These are phyloP conservation scores for Poeciliopsis retropinna DNA, from an alignment of 2,113 vertebrate genomes.

Conservation along the genomic window DNA sequence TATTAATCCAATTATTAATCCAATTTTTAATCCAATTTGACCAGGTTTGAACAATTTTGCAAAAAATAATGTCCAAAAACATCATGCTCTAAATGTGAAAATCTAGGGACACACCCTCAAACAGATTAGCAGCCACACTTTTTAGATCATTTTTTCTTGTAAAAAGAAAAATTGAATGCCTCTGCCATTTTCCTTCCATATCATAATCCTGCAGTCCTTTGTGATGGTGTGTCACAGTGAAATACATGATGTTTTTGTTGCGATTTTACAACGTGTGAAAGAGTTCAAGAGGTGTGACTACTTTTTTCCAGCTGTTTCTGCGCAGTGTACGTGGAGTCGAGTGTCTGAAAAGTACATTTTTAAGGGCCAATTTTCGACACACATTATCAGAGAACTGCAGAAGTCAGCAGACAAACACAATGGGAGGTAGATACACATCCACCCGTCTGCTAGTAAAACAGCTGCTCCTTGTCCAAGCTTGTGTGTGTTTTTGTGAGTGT, in stretches of 20 bases:
- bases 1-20: too few species aligned
- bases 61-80: too few species aligned
- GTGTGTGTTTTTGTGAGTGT: constrained; percentile 25
- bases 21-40: too few species aligned
- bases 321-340: constrained; percentile 13
- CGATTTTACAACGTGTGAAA: not conserved
- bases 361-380: constrained; percentile 45
- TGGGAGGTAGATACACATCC: constrained; percentile 75
- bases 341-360: constrained; percentile 33
- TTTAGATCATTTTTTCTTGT: not conserved
- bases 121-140: not conserved
- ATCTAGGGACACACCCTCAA: too few species aligned
- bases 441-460: constrained; percentile 70
- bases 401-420: constrained; percentile 72
- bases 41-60: too few species aligned
- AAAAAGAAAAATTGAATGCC: not conserved
- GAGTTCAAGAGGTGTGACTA: not conserved
- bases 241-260: not conserved
- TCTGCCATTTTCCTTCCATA: not conserved
- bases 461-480: constrained; percentile 67
- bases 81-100: too few species aligned
- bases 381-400: constrained; percentile 53
- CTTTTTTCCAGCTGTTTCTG: constrained; percentile 36
- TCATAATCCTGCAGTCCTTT: not conserved
- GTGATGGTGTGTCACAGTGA: not conserved